phyloP scores from a whole-genome alignment of 1,140 invertebrate species.

The Nephotettix cincticeps region DNA sequence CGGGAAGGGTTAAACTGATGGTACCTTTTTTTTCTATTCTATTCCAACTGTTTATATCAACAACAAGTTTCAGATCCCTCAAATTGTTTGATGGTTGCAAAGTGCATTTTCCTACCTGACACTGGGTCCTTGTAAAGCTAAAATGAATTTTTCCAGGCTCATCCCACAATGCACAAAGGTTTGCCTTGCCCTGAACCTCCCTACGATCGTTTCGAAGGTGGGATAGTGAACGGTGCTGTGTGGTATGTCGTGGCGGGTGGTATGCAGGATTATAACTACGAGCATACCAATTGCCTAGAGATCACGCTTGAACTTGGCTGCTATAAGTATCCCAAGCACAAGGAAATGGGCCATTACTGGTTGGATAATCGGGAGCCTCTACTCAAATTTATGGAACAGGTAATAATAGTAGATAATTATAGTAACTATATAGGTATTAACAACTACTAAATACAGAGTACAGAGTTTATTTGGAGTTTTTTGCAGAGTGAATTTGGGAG shows the following conservation, averaged over 20 bases:
- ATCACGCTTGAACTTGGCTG: slow-evolving; percentile 95
- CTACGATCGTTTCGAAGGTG: slow-evolving; percentile 71
- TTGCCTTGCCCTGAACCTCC: slow-evolving; percentile 64
- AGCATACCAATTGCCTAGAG: slow-evolving; percentile 90
- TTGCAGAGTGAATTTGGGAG: too few relatives aligned
- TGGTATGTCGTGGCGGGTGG: slow-evolving; percentile 91
- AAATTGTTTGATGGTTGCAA: too few relatives aligned
- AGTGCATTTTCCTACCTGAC: too few relatives aligned
- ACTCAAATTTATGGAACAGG: slow-evolving; percentile 84
- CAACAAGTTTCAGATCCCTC: too few relatives aligned
- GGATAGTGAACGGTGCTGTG: slow-evolving; percentile 89
- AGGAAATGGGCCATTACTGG: slow-evolving; percentile 82
- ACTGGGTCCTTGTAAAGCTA: too few relatives aligned
- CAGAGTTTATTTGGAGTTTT: too few relatives aligned
- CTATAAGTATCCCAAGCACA: slow-evolving; percentile 80
- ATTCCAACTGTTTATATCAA: too few relatives aligned
- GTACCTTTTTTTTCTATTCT: too few relatives aligned
- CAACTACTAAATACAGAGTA: too few relatives aligned
- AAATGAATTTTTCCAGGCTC: slow-evolving; percentile 64
- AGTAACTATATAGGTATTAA: too few relatives aligned
- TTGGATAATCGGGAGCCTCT: slow-evolving; percentile 83
- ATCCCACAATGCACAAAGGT: slow-evolving; percentile 79
- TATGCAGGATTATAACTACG: slow-evolving; percentile 99
- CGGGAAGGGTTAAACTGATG: too few relatives aligned
- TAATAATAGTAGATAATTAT: too few relatives aligned